Evolutionary conservation across 1,140 invertebrate species (phyloP).

Genomic region (Musca domestica): DNA sequence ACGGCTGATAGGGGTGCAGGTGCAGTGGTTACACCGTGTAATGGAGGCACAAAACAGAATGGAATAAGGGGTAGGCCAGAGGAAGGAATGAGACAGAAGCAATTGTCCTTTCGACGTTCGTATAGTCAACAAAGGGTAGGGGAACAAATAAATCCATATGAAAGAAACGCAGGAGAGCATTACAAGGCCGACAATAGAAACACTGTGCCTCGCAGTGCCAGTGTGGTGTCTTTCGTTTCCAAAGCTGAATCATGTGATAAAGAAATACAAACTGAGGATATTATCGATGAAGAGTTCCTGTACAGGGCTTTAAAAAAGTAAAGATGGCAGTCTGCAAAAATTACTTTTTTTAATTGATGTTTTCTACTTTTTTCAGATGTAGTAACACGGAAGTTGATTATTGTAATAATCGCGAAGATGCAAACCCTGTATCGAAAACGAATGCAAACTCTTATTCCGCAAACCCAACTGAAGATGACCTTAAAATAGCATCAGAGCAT

Average conservation of each 20-base stretch:
- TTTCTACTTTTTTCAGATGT: not conserved
- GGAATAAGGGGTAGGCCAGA: no score
- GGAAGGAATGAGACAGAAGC: not conserved
- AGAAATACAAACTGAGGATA: slow-evolving; percentile 50
- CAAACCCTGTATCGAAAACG: no score
- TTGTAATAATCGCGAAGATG: no score
- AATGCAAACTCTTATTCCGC: no score
- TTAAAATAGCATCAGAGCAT: not conserved
- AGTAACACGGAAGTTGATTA: not conserved
- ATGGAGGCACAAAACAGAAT: not conserved
- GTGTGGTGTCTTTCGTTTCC: slow-evolving; percentile 2
- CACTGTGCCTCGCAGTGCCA: slow-evolving; percentile 24
- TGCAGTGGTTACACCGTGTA: no score
- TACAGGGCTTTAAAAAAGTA: slow-evolving; percentile 44
- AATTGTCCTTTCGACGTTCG: not conserved
- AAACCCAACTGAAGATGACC: no score
- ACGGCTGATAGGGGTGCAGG: not conserved
- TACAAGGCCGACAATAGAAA: slow-evolving; percentile 12
- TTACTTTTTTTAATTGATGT: no score
- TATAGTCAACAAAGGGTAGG: not conserved
- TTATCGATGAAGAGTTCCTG: slow-evolving; percentile 42
- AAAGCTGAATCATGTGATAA: slow-evolving; percentile 23
- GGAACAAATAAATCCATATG: not conserved
- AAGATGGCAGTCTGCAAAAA: not conserved
- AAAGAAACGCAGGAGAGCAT: not conserved